Percentiles rank a stretch among this genome's conserved stretches.
These are phyloP conservation scores for Chirona hameri DNA, from an alignment of 2,888 invertebrate species.

Conservation along the genomic window DNA sequence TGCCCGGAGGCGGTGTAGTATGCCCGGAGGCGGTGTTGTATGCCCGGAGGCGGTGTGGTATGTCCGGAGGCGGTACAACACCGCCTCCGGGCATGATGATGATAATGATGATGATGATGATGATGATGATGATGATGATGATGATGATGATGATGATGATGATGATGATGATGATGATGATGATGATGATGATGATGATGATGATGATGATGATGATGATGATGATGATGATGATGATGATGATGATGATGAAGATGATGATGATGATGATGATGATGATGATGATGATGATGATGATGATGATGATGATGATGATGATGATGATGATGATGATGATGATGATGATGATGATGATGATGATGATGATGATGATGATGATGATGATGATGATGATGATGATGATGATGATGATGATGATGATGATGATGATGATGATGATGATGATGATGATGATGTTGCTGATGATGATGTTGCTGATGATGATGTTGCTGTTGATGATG, in stretches of 20 bases:
- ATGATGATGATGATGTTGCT: no score
- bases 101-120: conserved; percentile 22
- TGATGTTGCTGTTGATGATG: no score
- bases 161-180: conserved; percentile 6
- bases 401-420: conserved; percentile 22
- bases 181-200: conserved; percentile 22
- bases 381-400: conserved; percentile 22
- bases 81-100: no score
- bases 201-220: conserved; percentile 22
- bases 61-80: no score
- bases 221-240: conserved; percentile 11
- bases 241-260: conserved; percentile 12
- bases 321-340: conserved; percentile 11
- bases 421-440: no score
- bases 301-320: conserved; percentile 22
- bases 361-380: conserved; percentile 22
- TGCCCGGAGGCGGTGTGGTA: no score
- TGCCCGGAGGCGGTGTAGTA: no score
- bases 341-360: conserved; percentile 22
- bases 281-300: conserved; percentile 22
- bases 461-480: no score
- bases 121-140: conserved; percentile 10
- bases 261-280: conserved; percentile 22
- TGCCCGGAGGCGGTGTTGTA: no score
- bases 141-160: conserved; percentile 7